Percentiles rank a stretch among this genome's conserved stretches.
These are phyloP conservation scores for Acipenser oxyrinchus DNA, from an alignment of 2,797 vertebrate genomes.

Conservation along the genomic window DNA sequence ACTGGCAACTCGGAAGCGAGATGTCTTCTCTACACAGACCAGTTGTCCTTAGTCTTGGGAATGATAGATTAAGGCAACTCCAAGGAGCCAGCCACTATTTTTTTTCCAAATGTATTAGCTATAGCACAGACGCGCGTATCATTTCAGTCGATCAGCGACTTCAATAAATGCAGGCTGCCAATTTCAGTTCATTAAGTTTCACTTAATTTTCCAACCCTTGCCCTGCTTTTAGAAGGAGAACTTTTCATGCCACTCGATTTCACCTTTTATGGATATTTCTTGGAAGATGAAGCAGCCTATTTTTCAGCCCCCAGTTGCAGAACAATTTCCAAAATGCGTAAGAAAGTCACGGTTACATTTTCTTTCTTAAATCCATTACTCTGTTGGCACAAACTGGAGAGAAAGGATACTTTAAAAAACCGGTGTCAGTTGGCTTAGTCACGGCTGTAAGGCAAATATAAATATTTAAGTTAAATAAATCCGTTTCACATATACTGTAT, in stretches of 20 bases:
- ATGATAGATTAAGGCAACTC: constrained; percentile 2
- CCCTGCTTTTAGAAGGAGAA: too few relatives aligned
- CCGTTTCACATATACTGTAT: background rate
- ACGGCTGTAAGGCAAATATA: background rate
- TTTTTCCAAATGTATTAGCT: background rate
- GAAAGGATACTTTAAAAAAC: too few relatives aligned
- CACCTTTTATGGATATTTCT: too few relatives aligned
- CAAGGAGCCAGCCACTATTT: background rate
- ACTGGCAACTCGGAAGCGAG: constrained; percentile 27
- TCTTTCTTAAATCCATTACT: too few relatives aligned
- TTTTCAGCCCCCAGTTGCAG: too few relatives aligned
- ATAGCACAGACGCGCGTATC: background rate
- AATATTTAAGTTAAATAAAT: constrained; percentile 1
- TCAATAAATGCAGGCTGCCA: background rate
- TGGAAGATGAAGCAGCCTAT: too few relatives aligned
- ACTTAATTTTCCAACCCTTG: background rate
- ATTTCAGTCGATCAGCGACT: background rate
- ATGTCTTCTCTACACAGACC: constrained; percentile 13
- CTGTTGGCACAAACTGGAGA: too few relatives aligned
- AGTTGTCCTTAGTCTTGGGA: background rate
- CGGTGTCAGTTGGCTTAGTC: background rate
- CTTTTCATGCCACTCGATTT: too few relatives aligned
- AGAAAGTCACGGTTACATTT: too few relatives aligned
- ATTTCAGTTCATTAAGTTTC: background rate
- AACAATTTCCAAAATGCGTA: too few relatives aligned